These are phyloP conservation scores for Melieria omissa DNA, from an alignment of 2,888 invertebrate genomes.

Conservation along the genomic window DNA sequence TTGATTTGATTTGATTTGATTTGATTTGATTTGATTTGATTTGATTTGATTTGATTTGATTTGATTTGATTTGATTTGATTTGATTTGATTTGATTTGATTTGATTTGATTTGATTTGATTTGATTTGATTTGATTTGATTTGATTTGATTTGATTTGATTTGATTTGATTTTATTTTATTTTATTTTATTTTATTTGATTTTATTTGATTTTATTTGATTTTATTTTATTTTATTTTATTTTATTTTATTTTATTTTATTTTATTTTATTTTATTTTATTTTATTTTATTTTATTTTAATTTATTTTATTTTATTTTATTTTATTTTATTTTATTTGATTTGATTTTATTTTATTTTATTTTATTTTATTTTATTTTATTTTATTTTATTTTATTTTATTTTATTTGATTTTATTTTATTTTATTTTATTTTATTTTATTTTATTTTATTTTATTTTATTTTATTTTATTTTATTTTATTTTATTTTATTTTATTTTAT, in stretches of 20 bases:
- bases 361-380: background rate
- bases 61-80: background rate
- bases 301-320: background rate
- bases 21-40: too few species aligned
- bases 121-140: background rate
- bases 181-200: background rate
- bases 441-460: background rate
- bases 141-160: background rate
- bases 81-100: background rate
- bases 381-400: background rate
- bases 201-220: background rate
- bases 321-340: background rate
- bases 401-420: background rate
- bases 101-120: background rate
- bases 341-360: background rate
- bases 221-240: background rate
- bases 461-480: background rate
- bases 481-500: background rate
- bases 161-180: background rate
- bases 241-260: background rate
- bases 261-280: background rate
- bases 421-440: background rate
- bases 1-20: background rate
- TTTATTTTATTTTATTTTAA: background rate
- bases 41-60: background rate